Conservation (phyloP, 2,888 invertebrate species). For the Leptinotarsa rubiginosa region DNA sequence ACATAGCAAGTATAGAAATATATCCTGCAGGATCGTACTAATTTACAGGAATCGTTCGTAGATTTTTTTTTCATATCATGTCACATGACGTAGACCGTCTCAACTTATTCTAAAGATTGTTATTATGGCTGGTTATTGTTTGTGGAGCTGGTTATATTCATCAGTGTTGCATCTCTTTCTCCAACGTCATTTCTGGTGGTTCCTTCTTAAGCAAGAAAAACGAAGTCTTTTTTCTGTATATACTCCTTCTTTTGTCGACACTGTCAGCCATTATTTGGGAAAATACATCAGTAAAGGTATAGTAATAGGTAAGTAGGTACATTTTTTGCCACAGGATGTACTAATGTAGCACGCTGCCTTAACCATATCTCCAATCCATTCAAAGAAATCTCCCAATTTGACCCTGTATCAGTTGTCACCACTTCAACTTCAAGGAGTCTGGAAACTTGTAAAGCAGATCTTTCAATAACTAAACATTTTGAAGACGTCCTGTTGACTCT, state of each 20-base stretch:
- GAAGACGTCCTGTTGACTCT: no score
- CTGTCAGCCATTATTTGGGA: conserved; percentile 1
- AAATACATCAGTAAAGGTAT: no score
- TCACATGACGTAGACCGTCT: conserved; percentile 1
- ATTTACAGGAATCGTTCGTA: no score
- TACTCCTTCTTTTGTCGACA: background rate
- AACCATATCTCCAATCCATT: background rate
- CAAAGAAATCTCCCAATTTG: background rate
- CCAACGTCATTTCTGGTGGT: conserved; percentile 1
- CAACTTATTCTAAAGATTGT: conserved; percentile 3
- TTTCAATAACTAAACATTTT: no score
- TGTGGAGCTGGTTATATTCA: background rate
- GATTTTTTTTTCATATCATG: conserved; percentile 1
- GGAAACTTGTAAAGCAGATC: conserved; percentile 3
- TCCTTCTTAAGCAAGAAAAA: background rate
- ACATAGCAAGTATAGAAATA: no score
- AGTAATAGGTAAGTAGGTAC: no score
- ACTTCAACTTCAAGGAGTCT: background rate
- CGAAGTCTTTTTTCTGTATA: background rate
- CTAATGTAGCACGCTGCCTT: background rate
- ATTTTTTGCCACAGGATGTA: background rate
- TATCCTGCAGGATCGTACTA: no score
- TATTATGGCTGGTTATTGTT: background rate
- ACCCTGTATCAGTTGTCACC: background rate
- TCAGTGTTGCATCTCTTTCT: background rate